phyloP scores from a whole-genome alignment of 2,797 vertebrate genomes.

The Tenualosa ilisha region DNA sequence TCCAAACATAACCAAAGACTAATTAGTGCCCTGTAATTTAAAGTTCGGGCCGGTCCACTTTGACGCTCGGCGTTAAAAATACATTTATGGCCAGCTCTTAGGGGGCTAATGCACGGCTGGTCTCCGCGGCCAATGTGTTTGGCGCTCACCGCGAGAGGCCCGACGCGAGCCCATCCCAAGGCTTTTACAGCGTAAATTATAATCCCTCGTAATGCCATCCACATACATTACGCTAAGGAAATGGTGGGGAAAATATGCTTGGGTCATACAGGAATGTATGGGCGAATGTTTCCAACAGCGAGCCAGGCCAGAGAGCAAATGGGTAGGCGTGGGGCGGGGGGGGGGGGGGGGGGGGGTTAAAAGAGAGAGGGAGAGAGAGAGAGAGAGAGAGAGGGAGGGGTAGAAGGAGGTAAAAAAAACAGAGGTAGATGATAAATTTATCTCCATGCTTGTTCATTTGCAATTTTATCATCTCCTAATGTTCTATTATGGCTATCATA shows the following conservation, averaged over 20 bases:
- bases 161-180: neutral
- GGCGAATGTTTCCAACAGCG: conserved; percentile 56
- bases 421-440: conserved; percentile 60
- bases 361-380: neutral
- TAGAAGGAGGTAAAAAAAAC: neutral
- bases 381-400: neutral
- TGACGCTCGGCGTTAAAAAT: conserved; percentile 11
- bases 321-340: neutral
- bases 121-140: neutral
- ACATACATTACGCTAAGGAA: conserved; percentile 47
- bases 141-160: neutral
- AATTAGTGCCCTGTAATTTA: conserved; percentile 21
- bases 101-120: neutral
- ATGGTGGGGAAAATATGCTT: conserved; percentile 50
- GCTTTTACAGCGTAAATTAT: conserved; percentile 52
- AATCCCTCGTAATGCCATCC: conserved; percentile 55
- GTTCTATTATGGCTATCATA: conserved; percentile 70
- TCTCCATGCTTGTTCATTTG: conserved; percentile 69
- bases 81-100: conserved; percentile 16
- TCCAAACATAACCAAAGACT: conserved; percentile 27
- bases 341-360: neutral
- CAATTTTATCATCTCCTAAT: conserved; percentile 77
- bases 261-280: conserved; percentile 55
- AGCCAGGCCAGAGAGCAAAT: neutral
- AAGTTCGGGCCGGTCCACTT: conserved; percentile 21